phyloP scores from a whole-genome alignment of 1,140 invertebrate genomes.

The Thrips palmi region DNA sequence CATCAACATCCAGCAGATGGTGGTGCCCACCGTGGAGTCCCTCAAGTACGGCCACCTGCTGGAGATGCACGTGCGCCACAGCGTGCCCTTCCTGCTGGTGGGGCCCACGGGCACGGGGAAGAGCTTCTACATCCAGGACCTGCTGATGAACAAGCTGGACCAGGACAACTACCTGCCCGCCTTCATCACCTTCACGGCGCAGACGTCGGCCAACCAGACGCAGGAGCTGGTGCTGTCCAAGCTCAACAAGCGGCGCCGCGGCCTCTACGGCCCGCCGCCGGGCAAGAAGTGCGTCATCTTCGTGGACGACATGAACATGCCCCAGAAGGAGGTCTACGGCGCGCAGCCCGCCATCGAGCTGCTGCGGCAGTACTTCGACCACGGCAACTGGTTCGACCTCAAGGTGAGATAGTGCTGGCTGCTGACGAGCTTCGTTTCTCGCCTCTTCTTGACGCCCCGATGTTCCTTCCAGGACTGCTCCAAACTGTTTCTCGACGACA shows the following conservation, averaged over 20 bases:
- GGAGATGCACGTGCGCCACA: slow-evolving; percentile 43
- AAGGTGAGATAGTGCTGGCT: not conserved
- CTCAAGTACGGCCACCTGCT: slow-evolving; percentile 44
- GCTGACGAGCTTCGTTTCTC: not conserved
- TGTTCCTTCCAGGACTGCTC: slow-evolving; percentile 73
- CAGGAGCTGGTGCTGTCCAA: slow-evolving; percentile 73
- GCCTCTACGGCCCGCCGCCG: slow-evolving; percentile 60
- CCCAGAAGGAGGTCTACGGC: slow-evolving; percentile 66
- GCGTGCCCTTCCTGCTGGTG: slow-evolving; percentile 55
- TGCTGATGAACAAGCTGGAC: slow-evolving; percentile 58
- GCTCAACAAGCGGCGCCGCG: slow-evolving; percentile 37
- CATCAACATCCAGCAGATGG: slow-evolving; percentile 47
- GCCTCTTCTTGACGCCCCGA: slow-evolving; percentile 26
- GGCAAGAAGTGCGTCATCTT: slow-evolving; percentile 65
- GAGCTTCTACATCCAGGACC: slow-evolving; percentile 73
- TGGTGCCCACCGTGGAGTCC: slow-evolving; percentile 73
- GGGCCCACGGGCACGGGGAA: slow-evolving; percentile 89
- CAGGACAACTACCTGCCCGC: slow-evolving; percentile 54
- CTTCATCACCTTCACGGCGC: slow-evolving; percentile 77
- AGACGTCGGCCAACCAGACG: slow-evolving; percentile 68
- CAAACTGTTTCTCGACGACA: slow-evolving; percentile 53
- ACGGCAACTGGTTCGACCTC: slow-evolving; percentile 39
- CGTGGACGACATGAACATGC: slow-evolving; percentile 89
- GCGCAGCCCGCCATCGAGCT: slow-evolving; percentile 82
- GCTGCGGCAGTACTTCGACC: slow-evolving; percentile 73